A percentile compares a stretch with the other conserved stretches of the same genome.
Evolutionary conservation across 1,140 invertebrate genomes (phyloP).

Genomic region (Heterodera carotae): DNA sequence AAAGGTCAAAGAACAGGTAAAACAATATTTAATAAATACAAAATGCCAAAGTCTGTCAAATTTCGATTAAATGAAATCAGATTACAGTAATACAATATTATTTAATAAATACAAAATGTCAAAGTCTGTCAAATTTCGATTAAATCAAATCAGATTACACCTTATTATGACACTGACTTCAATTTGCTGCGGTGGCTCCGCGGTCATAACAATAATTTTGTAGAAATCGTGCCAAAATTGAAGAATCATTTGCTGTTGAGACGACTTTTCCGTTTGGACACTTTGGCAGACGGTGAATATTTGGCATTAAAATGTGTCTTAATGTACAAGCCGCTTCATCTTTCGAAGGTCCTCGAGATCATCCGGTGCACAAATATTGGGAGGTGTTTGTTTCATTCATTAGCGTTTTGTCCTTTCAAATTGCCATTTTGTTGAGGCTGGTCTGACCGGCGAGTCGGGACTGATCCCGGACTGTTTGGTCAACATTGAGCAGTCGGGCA

Average conservation of each 20-base stretch:
- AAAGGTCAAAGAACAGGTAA: slow-evolving; percentile 33
- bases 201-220: slow-evolving; percentile 62
- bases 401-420: slow-evolving; percentile 1
- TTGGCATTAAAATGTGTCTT: slow-evolving; percentile 39
- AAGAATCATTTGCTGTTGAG: slow-evolving; percentile 39
- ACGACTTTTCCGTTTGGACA: slow-evolving; percentile 18
- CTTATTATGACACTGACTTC: slow-evolving; percentile 65
- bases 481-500: slow-evolving; percentile 62
- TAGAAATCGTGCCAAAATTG: slow-evolving; percentile 56
- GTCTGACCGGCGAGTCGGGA: slow-evolving; percentile 52
- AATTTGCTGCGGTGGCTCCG: slow-evolving; percentile 64
- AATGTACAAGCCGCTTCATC: slow-evolving; percentile 50
- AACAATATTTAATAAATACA: no score
- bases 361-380: slow-evolving; percentile 63
- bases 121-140: not conserved
- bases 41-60: not conserved
- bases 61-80: slow-evolving; percentile 19
- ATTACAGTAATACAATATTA: no score
- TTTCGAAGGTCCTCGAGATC: slow-evolving; percentile 56
- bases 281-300: slow-evolving; percentile 28
- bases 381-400: slow-evolving; percentile 31
- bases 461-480: slow-evolving; percentile 57
- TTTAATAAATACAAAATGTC: no score
- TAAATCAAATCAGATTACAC: slow-evolving; percentile 48
- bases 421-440: slow-evolving; percentile 40